Evolutionary conservation across 1,140 invertebrate species (phyloP).

Genomic region (Saxidomus purpurata): DNA sequence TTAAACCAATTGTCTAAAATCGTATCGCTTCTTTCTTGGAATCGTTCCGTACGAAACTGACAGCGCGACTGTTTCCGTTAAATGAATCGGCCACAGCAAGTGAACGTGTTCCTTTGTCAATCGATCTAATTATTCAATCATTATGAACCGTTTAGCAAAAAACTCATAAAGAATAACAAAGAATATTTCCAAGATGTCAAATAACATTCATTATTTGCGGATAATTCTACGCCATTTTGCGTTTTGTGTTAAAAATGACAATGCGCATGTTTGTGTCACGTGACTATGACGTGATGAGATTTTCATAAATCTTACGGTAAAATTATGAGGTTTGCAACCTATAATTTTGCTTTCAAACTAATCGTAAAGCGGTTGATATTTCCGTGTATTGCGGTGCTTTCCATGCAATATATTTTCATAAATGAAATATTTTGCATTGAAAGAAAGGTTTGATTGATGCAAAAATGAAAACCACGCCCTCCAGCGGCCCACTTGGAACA

Average conservation of each 20-base stretch:
- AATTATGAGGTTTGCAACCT: conserved; percentile 58
- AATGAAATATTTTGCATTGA: conserved; percentile 54
- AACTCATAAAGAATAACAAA: conserved; percentile 66
- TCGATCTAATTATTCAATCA: conserved; percentile 60
- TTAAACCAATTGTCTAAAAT: not conserved
- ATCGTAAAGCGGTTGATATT: conserved; percentile 63
- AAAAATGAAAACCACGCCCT: not conserved
- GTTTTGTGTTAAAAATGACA: conserved; percentile 40
- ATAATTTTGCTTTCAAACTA: conserved; percentile 67
- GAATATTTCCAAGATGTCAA: conserved; percentile 50
- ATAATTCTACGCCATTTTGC: conserved; percentile 18
- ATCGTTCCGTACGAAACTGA: not conserved
- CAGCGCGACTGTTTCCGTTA: not conserved
- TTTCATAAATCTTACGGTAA: conserved; percentile 49
- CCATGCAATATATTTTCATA: conserved; percentile 58
- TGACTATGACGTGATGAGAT: conserved; percentile 52
- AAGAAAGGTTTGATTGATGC: conserved; percentile 53
- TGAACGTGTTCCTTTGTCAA: conserved; percentile 50
- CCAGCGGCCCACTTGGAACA: not conserved
- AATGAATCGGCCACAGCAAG: conserved; percentile 44
- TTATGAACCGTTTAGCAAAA: conserved; percentile 67
- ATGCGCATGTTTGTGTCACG: conserved; percentile 60
- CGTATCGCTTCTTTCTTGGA: not conserved
- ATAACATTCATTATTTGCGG: conserved; percentile 45
- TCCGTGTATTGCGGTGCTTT: conserved; percentile 34